Conservation (phyloP, 37 sponge, comb jelly and placozoan species). For the Tethya wilhelma region DNA sequence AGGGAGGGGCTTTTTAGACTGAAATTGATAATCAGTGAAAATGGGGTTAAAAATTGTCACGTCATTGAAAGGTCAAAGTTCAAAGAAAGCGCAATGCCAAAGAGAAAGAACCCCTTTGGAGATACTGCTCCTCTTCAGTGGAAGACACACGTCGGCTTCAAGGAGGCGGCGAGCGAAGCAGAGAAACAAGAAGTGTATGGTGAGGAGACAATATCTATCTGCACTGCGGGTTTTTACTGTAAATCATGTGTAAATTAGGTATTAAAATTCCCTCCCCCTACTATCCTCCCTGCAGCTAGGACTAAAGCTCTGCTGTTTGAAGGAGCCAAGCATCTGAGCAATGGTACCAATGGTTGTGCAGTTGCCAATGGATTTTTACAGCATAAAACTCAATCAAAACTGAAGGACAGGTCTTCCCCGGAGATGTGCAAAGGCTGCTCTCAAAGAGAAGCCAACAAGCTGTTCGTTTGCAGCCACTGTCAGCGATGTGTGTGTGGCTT, state of each 20-base stretch:
- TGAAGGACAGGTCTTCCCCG: background rate
- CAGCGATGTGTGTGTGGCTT: constrained; percentile 12
- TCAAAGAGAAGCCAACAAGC: background rate
- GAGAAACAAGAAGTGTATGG: constrained; percentile 67
- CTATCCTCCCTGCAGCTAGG: constrained; percentile 14
- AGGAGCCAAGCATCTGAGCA: constrained; percentile 23
- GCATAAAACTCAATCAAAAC: background rate
- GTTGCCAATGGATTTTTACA: too few species aligned
- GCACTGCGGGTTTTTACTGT: too few species aligned
- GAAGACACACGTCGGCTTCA: constrained; percentile 68
- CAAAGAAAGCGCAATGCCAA: too few species aligned
- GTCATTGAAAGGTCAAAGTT: too few species aligned
- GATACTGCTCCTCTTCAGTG: constrained; percentile 62
- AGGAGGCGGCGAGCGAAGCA: constrained; percentile 55
- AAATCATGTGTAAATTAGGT: too few species aligned
- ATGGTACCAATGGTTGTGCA: too few species aligned
- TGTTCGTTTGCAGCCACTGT: constrained; percentile 53
- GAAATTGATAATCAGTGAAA: too few species aligned
- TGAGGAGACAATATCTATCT: too few species aligned
- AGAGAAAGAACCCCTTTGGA: constrained; percentile 71
- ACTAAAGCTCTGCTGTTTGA: constrained; percentile 34
- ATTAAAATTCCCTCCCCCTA: too few species aligned
- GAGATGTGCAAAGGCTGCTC: background rate
- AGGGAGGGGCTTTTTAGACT: too few species aligned
- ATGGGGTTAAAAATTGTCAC: too few species aligned